Evolutionary conservation across 2,113 vertebrate genomes (phyloP).

Genomic region (Alethe castanea): DNA sequence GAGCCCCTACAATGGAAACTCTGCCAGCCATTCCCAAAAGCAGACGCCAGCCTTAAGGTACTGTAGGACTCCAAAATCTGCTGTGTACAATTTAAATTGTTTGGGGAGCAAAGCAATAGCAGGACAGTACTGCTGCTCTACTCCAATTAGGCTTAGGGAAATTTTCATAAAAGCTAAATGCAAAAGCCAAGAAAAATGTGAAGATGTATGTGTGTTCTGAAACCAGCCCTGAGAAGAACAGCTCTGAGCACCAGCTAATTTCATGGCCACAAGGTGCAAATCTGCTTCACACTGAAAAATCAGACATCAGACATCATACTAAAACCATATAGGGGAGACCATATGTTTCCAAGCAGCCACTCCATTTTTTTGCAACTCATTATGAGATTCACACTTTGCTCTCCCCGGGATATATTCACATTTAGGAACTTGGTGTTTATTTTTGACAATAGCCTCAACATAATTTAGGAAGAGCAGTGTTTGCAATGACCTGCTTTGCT

Average conservation of each 20-base stretch:
- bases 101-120: neutral
- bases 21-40: neutral
- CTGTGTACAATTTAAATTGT: neutral
- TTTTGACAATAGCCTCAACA: neutral
- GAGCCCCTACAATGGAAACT: neutral
- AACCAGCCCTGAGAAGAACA: neutral
- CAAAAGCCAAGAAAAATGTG: neutral
- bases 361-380: neutral
- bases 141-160: neutral
- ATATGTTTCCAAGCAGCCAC: neutral
- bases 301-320: neutral
- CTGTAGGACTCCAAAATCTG: neutral
- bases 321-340: neutral
- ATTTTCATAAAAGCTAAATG: neutral
- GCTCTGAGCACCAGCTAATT: neutral
- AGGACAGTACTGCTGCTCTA: neutral
- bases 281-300: neutral
- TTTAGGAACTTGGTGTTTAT: neutral
- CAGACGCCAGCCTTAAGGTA: fast-evolving
- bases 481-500: neutral
- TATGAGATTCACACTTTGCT: neutral
- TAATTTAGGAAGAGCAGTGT: neutral
- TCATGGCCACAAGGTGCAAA: neutral
- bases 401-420: neutral
- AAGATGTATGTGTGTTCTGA: neutral